Conservation (phyloP, 2,113 vertebrate genomes). For the Gopherus evgoodei region DNA sequence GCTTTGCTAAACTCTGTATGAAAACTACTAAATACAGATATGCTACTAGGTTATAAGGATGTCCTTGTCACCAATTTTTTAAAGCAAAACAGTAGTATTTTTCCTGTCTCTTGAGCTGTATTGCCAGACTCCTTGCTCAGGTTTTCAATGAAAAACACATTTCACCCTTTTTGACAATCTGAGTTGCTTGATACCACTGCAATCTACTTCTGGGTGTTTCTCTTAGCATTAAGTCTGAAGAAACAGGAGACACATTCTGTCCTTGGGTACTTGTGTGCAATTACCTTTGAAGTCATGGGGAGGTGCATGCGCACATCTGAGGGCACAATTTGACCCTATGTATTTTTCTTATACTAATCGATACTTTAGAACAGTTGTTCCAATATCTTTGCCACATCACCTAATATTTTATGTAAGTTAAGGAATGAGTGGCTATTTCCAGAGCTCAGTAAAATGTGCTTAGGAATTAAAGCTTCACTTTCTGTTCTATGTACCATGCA, state of each 20-base stretch:
- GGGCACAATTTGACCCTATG: slow-evolving; percentile 36
- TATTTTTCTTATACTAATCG: slow-evolving; percentile 38
- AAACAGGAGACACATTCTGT: slow-evolving; percentile 27
- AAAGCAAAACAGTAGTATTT: background rate
- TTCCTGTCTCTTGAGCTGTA: background rate
- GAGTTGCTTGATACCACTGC: background rate
- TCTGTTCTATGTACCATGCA: background rate
- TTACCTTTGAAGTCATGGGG: slow-evolving; percentile 62
- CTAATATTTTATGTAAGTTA: background rate
- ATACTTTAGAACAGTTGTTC: slow-evolving; percentile 2
- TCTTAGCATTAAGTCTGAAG: background rate
- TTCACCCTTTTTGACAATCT: background rate
- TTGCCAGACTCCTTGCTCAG: background rate
- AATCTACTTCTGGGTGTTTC: background rate
- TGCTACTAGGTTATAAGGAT: fast-evolving
- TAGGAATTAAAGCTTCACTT: background rate
- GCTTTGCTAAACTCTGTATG: background rate
- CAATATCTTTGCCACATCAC: slow-evolving; percentile 29
- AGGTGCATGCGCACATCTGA: background rate
- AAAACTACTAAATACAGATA: background rate
- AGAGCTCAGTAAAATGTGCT: background rate
- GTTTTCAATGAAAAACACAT: background rate
- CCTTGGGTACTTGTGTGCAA: fast-evolving
- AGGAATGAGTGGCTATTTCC: background rate
- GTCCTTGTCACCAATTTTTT: background rate